Evolutionary conservation across 92 coral and sea anemone genomes (phyloP), one percentile per base, ranked within the genome.

Genomic region (Heliopora coerulea): DNA sequence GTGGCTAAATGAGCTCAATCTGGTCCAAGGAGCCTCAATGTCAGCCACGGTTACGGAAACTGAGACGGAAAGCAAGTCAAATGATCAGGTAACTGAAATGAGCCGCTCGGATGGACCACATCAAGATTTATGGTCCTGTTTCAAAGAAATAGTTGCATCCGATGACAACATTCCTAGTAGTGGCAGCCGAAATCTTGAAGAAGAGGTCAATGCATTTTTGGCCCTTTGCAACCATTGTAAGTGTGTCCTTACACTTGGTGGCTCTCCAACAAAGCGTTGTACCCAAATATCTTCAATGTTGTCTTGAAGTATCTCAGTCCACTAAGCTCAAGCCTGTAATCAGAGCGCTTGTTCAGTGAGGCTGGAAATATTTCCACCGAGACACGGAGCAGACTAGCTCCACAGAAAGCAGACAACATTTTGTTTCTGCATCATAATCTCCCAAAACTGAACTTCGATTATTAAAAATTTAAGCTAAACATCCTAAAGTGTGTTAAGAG

Each of bases 71-170:
- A 6, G 6, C 8, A 17, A 52, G 59, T 3, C 5, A 3, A 5
- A 18, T 3, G 59, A 52, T 5, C 5, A 18, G 23, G 17, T 6
- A 7, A 18, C 23, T 18, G 5, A 52, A 17, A 5, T 6, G 23
- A 52, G 59, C 17, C 20, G 59, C 59, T 5, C 8, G 5, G 3
- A 6, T 24, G 27, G 6, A 52, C 59, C 59, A 24, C 27, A 52
- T 52, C 8, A 52, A 52, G 59, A 52, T n/a, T 17, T 52, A 52
- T 52, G 59, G 59, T 52, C 59, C 23, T 52, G 59, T n/a, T 52
- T 52, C 17, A 52, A 52, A 6, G 59, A 52, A n/a, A 52, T 52
- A 4, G 59, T 52, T 52, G 17, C 8, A 6, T 52, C 59, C 5
- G 17, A n/a, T 7, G 59, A 52, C 59, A n/a, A 52, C 5, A n/a